These are phyloP conservation scores for Malacosoma neustria DNA, from an alignment of 2,888 invertebrate species.

Conservation along the genomic window DNA sequence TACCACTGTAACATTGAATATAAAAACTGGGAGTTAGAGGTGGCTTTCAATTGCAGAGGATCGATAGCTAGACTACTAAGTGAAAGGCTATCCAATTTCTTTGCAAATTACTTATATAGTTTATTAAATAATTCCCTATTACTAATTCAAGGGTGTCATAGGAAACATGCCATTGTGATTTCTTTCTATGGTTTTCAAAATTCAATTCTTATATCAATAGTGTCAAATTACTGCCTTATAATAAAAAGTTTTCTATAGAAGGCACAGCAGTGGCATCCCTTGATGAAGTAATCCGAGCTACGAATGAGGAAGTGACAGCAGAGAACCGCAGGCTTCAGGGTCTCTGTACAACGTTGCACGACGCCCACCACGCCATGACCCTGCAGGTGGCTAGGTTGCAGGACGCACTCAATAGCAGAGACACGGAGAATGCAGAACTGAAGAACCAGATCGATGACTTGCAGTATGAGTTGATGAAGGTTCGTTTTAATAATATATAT, in stretches of 20 bases:
- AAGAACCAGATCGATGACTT: conserved; percentile 97
- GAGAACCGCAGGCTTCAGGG: conserved; percentile 96
- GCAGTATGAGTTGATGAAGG: conserved; percentile 93
- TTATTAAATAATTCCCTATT: too few species aligned
- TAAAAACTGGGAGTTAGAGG: too few species aligned
- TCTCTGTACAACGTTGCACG: conserved; percentile 92
- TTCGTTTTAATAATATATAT: conserved; percentile 15
- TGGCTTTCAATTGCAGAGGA: too few species aligned
- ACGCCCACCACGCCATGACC: conserved; percentile 94
- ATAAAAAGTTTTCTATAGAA: conserved; percentile 37
- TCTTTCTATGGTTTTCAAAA: too few species aligned
- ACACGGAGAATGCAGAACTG: conserved; percentile 95
- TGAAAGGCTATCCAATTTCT: too few species aligned
- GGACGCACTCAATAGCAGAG: conserved; percentile 91
- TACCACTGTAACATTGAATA: too few species aligned
- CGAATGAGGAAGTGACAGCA: conserved; percentile 89
- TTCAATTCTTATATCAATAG: too few species aligned
- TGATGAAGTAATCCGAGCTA: conserved; percentile 88
- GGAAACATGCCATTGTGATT: too few species aligned
- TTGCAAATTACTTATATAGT: too few species aligned
- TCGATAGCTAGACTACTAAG: too few species aligned
- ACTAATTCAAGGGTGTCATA: too few species aligned
- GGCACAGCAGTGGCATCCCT: conserved; percentile 81
- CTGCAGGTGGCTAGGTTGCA: conserved; percentile 91
- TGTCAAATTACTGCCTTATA: too few species aligned